Evolutionary conservation across 2,888 invertebrate species (phyloP).

Genomic region (Dioctria rufipes): DNA sequence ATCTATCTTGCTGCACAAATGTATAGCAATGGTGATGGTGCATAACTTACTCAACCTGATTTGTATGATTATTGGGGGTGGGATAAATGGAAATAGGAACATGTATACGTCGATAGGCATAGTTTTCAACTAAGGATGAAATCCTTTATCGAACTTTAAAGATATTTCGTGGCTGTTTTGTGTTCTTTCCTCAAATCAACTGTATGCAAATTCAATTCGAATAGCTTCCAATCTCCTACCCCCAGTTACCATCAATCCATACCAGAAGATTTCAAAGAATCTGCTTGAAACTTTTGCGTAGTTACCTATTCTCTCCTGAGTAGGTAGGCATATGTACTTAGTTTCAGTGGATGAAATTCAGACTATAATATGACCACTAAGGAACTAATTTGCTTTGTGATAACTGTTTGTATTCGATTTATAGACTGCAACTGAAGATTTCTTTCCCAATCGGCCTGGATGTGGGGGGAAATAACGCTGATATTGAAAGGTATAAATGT

Average conservation of each 20-base stretch:
- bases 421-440: constrained; percentile 24
- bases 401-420: constrained; percentile 52
- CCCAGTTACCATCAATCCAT: not conserved
- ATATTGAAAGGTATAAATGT: too few relatives aligned
- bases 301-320: not conserved
- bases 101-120: constrained; percentile 2
- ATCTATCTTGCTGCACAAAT: too few relatives aligned
- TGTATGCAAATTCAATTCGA: constrained; percentile 17
- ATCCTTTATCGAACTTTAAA: constrained; percentile 53
- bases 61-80: too few relatives aligned
- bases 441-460: not conserved
- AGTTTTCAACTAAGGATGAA: constrained; percentile 23
- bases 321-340: too few relatives aligned
- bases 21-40: too few relatives aligned
- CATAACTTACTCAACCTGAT: too few relatives aligned
- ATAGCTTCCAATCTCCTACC: not conserved
- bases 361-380: constrained; percentile 25
- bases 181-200: constrained; percentile 17
- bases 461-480: too few relatives aligned
- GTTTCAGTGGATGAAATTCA: not conserved
- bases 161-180: constrained; percentile 54
- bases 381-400: constrained; percentile 49
- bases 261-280: constrained; percentile 21
- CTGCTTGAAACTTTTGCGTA: not conserved
- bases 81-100: too few relatives aligned